These are phyloP conservation scores for Diabrotica balteata DNA, from an alignment of 2,888 invertebrate genomes.

Conservation along the genomic window DNA sequence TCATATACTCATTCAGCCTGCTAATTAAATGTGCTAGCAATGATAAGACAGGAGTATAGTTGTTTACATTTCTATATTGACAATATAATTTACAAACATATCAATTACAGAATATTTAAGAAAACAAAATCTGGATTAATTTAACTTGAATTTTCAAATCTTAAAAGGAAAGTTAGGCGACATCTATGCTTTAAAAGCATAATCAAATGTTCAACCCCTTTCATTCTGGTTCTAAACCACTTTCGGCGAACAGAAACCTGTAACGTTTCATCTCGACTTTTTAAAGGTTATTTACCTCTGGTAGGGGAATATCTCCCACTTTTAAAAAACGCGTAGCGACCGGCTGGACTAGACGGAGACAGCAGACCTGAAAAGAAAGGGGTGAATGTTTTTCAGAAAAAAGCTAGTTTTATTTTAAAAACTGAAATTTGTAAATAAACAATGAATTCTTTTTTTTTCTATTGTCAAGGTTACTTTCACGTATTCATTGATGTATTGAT, in stretches of 20 bases:
- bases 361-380: neutral
- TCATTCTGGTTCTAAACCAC: slow-evolving; percentile 2
- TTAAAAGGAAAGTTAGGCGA: too few species aligned
- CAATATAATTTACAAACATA: too few species aligned
- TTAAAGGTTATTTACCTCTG: neutral
- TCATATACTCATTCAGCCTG: too few species aligned
- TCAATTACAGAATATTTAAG: too few species aligned
- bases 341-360: neutral
- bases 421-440: slow-evolving; percentile 28
- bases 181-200: too few species aligned
- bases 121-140: too few species aligned
- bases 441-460: slow-evolving; percentile 16
- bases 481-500: slow-evolving; percentile 19
- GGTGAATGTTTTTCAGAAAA: slow-evolving; percentile 7
- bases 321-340: slow-evolving; percentile 8
- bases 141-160: too few species aligned
- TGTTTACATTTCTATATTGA: too few species aligned
- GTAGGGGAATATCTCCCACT: slow-evolving; percentile 24
- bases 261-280: neutral
- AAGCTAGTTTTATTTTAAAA: slow-evolving; percentile 21
- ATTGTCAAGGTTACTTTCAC: slow-evolving; percentile 28
- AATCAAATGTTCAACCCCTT: too few species aligned
- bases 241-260: slow-evolving; percentile 8
- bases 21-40: too few species aligned
- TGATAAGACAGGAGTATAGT: too few species aligned